Evolutionary conservation across 2,797 vertebrate genomes (phyloP), one percentile per base, ranked within the genome.

Genomic region (Apogon hyalosoma): DNA sequence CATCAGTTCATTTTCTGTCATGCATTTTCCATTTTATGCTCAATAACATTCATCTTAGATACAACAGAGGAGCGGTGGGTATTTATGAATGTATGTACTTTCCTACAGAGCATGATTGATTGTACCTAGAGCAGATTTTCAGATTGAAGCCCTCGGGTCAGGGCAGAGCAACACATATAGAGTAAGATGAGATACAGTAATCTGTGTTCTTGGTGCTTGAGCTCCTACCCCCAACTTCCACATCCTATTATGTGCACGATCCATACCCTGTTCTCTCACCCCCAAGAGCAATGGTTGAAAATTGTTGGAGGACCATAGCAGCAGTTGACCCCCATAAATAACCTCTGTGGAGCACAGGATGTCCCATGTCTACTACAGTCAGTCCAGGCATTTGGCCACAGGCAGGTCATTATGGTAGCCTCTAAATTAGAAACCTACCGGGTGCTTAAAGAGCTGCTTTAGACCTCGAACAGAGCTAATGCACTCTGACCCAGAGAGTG

Each of bases 301-400:
- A 83, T 76, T 80, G 73, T 79, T 69, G 21, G 15, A 45, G 42
- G 52, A 49, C 60, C 62, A 59, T 3, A 68, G 42, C 18, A 33
- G 68, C 68, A 46, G 66, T 81, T 82, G 75, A 88, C 80, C 85
- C 74, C 48, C 58, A 85, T 87, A 80, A 84, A 90, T 86, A 85
- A 84, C 62, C 66, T 63, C 67, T 28, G 24, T 58, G 45, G 73
- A 79, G 69, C 49, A 40, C 13, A 62, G 63, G 56, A 62, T 73
- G 79, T 50, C 53, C 33, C 55, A 50, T 1, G 36, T 75, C 72
- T 67, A 50, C 54, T 33, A 21, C 31, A 47, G 52, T 62, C 50
- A 0, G 10, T 74, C 60, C 19, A 64, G 65, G 62, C 51, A 33
- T 87, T 79, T 83, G 51, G 64, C 83, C 78, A 77, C 57, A 62